Percentiles rank a stretch among this genome's conserved stretches.
phyloP scores from a whole-genome alignment of 2,888 invertebrate species.

The Meandrusa payeni region DNA sequence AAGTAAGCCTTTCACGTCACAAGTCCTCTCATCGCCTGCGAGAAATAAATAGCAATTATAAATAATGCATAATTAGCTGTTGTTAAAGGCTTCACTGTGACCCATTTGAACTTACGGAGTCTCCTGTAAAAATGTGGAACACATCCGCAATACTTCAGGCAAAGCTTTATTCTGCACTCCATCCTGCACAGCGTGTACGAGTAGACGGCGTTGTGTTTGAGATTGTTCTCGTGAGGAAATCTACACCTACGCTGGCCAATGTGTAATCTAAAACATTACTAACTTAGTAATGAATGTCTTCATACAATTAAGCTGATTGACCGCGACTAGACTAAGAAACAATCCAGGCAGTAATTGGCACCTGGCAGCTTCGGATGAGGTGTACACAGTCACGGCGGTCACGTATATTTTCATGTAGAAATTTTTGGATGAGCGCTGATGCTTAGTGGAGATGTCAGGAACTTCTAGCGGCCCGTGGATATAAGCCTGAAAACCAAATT shows the following conservation, averaged over 20 bases:
- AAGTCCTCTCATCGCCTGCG: constrained; percentile 78
- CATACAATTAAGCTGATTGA: too few species aligned
- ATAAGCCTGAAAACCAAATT: constrained; percentile 78
- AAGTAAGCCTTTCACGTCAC: constrained; percentile 82
- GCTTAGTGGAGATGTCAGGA: constrained; percentile 83
- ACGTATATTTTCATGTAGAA: constrained; percentile 82
- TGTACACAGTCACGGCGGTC: constrained; percentile 81
- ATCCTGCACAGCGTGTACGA: constrained; percentile 85
- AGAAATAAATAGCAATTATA: constrained; percentile 13
- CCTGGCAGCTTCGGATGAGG: constrained; percentile 78
- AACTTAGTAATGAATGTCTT: too few species aligned
- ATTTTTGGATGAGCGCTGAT: constrained; percentile 69
- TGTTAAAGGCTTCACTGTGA: too few species aligned
- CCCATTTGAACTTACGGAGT: constrained; percentile 81
- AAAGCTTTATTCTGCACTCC: constrained; percentile 84
- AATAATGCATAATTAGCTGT: neutral
- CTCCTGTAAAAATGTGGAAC: constrained; percentile 87
- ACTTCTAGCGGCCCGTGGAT: constrained; percentile 85
- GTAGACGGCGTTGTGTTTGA: constrained; percentile 85
- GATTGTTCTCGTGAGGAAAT: constrained; percentile 83
- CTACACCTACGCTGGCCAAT: constrained; percentile 85
- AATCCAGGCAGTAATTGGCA: too few species aligned
- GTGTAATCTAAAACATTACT: constrained; percentile 70
- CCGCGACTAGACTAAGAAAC: too few species aligned
- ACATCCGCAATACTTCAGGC: constrained; percentile 84